phyloP scores from a whole-genome alignment of 2,113 vertebrate genomes.

The Alosa alosa region DNA sequence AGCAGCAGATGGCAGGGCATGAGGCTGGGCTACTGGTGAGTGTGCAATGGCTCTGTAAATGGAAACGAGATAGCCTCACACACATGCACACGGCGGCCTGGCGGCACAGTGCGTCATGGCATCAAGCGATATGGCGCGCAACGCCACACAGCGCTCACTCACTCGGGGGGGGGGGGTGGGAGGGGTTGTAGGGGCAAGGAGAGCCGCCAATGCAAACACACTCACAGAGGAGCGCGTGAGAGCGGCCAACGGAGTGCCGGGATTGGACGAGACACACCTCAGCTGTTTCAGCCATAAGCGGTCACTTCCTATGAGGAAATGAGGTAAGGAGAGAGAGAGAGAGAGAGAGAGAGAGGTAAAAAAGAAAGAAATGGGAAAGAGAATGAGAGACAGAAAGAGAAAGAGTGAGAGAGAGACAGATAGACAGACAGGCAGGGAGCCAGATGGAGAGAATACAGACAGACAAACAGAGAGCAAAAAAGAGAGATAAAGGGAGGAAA shows the following conservation, averaged over 20 bases:
- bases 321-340: constrained; percentile 17
- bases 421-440: not conserved
- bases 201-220: constrained; percentile 9
- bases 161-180: not conserved
- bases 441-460: not conserved
- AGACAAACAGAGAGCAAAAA: not conserved
- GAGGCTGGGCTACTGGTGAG: not conserved
- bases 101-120: not conserved
- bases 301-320: not conserved
- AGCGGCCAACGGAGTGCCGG: not conserved
- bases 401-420: not conserved
- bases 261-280: not conserved
- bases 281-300: not conserved
- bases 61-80: constrained; percentile 25
- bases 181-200: not conserved
- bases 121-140: not conserved
- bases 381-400: not conserved
- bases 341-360: not conserved
- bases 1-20: not conserved
- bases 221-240: not conserved
- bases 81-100: not conserved
- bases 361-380: not conserved
- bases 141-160: not conserved
- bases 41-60: constrained; percentile 8
- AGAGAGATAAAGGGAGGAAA: not conserved